Percentiles rank a stretch among this genome's conserved stretches.
phyloP scores from a whole-genome alignment of 2,113 vertebrate species.

The Cryptotis parvus region DNA sequence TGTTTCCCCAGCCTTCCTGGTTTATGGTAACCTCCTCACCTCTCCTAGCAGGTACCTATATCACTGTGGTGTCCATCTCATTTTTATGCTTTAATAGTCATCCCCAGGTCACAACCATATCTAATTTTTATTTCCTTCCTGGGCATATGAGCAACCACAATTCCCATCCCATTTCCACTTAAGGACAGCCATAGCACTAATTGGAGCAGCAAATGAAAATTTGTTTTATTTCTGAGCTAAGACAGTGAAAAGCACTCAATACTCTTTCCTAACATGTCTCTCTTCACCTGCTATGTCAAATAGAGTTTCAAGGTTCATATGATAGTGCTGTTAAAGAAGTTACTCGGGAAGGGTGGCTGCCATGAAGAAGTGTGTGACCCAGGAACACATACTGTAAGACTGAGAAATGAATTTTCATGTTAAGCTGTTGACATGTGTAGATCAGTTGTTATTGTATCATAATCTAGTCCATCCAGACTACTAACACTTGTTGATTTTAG shows the following conservation, averaged over 20 bases:
- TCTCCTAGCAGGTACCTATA: too few species aligned
- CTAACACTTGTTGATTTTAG: not conserved
- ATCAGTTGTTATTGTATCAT: slow-evolving; percentile 22
- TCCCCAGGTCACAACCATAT: not conserved
- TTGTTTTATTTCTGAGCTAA: too few species aligned
- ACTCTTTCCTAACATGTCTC: not conserved
- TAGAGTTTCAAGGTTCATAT: not conserved
- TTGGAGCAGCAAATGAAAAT: too few species aligned
- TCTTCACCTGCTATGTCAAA: not conserved
- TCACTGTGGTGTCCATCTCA: not conserved
- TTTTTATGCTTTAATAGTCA: not conserved
- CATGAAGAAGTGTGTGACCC: not conserved
- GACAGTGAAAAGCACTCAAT: too few species aligned
- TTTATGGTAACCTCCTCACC: not conserved
- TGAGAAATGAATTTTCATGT: slow-evolving; percentile 41
- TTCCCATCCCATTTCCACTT: slow-evolving; percentile 2
- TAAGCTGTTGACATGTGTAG: not conserved
- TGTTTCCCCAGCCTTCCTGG: not conserved
- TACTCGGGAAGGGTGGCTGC: not conserved
- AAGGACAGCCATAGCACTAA: not conserved
- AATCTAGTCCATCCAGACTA: not conserved
- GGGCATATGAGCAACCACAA: not conserved
- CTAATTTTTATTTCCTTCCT: not conserved
- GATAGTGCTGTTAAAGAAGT: not conserved
- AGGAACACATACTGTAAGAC: not conserved